Evolutionary conservation across 2,797 vertebrate genomes (phyloP), one percentile per base, ranked within the genome.

Genomic region (Fringilla coelebs): DNA sequence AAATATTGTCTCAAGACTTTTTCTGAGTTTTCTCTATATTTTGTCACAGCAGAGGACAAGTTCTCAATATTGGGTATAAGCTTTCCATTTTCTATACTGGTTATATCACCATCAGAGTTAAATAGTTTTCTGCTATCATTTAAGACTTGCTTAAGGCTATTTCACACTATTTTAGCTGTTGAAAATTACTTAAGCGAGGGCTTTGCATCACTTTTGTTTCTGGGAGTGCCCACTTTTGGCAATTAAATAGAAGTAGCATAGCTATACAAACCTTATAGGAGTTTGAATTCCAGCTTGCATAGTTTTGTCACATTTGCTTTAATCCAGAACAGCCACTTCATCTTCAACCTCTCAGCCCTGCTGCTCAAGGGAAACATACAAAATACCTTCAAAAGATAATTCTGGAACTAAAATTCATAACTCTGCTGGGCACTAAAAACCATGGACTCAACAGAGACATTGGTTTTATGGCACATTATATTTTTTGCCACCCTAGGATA

Each of bases 301-400:
- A 68, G 46, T 76, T 86, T 12, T 41, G 40, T 85, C 45, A 83
- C 45, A 52, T 92, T 91, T 88, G 26, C 74, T 88, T 96, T 95
- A 94, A 90, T 91, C 79, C 76, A 78, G 88, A 95, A 32, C 51
- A 89, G 48, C n/a, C 45, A 70, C 73, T 94, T 93, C 85, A 78
- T 89, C 49, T 91, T 77, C 61, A 25, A 85, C 70, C 89, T 94
- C 94, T 95, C 51, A 88, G 70, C 76, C 76, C 32, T 84, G n/a
- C 76, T 93, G 52, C 95, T 94, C 96, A 93, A 83, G 95, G 95
- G 96, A 88, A 94, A 94, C 76, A 83, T 95, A 95, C 70, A 75
- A 91, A 95, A 96, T 68, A 72, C 54, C 82, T 94, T 95, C 89
- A 94, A 88, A 94, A 90, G 82, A 93, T 96, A 95, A 96, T 94